Evolutionary conservation across 2,888 invertebrate genomes (phyloP), one percentile per base, ranked within the genome.

Genomic region (Epinotia demarniana): DNA sequence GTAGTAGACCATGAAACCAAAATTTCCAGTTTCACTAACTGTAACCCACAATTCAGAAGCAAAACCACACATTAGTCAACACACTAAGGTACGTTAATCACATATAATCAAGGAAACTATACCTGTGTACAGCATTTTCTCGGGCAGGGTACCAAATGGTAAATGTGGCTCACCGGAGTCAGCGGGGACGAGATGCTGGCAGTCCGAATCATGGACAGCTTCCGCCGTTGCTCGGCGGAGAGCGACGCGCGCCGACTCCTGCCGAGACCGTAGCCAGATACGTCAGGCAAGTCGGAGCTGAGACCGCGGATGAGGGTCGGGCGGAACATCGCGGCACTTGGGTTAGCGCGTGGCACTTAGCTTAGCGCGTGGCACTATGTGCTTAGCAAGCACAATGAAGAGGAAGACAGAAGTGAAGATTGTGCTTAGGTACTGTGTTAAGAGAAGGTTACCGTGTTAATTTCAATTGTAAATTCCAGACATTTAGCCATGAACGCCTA

Each of bases 101-200:
- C 64, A 49, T 66, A 72, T 23, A 60, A 43, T 55, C 8, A 73
- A 71, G 75, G 64, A 62, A 80, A 83, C 79, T 84, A 85, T 94
- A 94, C 94, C 94, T 94, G 93, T 81, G 88, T 84, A 88, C 94
- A 94, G 92, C 94, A 94, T 84, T 92, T 89, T 90, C 93, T 91
- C 82, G 94, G 94, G 90, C 94, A 94, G 90, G 90, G 90, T 86
- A 94, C 93, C 92, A 91, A 89, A 91, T 94, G 94, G 94, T 93
- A 94, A 92, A 94, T 94, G 92, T 94, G 92, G 92, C 94, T 94
- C 93, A 94, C 94, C 92, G 93, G 92, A 72, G 89, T 89, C 89
- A 92, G 86, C 81, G 92, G 89, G 53, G 87, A 78, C 2, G 92
- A 90, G 81, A 91, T 90, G 87, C 92, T 93, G 73, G 89, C 76